phyloP scores from a whole-genome alignment of 2,888 invertebrate genomes.

The Caenorhabditis sp. region DNA sequence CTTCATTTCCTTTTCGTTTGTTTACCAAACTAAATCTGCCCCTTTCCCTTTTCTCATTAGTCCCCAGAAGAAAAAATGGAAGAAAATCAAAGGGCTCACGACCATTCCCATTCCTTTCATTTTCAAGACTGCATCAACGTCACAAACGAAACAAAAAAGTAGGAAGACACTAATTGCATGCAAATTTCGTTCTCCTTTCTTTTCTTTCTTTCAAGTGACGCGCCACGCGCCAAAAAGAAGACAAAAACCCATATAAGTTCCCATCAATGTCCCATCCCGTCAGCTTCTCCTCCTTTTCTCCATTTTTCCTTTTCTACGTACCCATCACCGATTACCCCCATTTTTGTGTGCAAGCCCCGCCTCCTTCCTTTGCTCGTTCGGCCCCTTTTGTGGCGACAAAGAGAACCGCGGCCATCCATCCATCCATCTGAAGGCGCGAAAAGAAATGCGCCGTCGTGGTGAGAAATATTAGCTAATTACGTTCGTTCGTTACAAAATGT shows the following conservation, averaged over 20 bases:
- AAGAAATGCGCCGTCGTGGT: slow-evolving; percentile 14
- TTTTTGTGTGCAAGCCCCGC: slow-evolving; percentile 18
- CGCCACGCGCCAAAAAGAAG: slow-evolving; percentile 9
- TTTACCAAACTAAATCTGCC: slow-evolving; percentile 3
- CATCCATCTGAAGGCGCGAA: slow-evolving; percentile 1
- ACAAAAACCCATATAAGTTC: slow-evolving; percentile 51
- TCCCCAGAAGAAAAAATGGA: background rate
- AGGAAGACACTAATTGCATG: slow-evolving; percentile 33
- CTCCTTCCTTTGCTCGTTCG: slow-evolving; percentile 31
- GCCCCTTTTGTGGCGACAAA: slow-evolving; percentile 6
- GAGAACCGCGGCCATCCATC: slow-evolving; percentile 20
- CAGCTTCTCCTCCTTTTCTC: slow-evolving; percentile 5
- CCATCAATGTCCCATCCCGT: slow-evolving; percentile 23
- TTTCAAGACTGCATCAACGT: too few relatives aligned
- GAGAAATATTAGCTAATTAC: slow-evolving; percentile 58
- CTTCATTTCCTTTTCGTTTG: slow-evolving; percentile 2
- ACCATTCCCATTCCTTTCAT: too few relatives aligned
- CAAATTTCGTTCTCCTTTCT: slow-evolving; percentile 23
- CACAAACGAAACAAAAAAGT: background rate
- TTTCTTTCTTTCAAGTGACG: slow-evolving; percentile 25
- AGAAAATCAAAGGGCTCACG: too few relatives aligned
- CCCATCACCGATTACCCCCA: slow-evolving; percentile 42
- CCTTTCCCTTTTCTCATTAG: slow-evolving; percentile 25
- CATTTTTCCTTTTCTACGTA: slow-evolving; percentile 21
- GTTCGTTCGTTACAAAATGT: slow-evolving; percentile 29